Base-by-base conservation (phyloP, 30 jellyfish, hydroid and myxozoan species). In the Sanderia malayensis region DNA sequence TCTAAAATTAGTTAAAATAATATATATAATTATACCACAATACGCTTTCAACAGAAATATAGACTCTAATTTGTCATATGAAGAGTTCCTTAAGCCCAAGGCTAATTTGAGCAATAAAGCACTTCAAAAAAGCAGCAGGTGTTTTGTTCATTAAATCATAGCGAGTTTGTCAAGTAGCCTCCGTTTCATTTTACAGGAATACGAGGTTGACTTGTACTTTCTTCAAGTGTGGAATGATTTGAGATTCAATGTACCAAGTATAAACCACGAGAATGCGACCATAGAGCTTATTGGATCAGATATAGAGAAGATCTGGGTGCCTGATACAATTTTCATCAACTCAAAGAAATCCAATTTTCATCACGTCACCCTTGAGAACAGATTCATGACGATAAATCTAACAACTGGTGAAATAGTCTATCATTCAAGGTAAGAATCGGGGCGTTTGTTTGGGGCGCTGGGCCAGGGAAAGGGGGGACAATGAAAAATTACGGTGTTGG, bases 161-260 rank as follows among this genome's bases (percentile, higher is more conserved):
- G n/a, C n/a, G n/a, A n/a, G n/a, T n/a, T n/a, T n/a, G n/a, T n/a
- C n/a, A n/a, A n/a, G n/a, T n/a, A 37, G 52, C 13, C 13, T 37
- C 52, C 10, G 1, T 66, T 20, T 32, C 44, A 11, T 41, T 32
- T 44, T 45, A 1, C 70, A 93, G 99, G 96, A 93, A 65, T 93
- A 71, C 67, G 84, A 69, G 18, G 88, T 86, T 64, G 99, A 93
- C 44, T 46, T 93, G 52, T 93, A 93, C 75, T 93, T 93, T 44
- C 95, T 96, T n/a, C 99, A 93, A 82, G 57, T 85, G 11, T 93
- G 99, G 99, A 27, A 57, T 4, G 99, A 93, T 32, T 79, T 74
- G 1, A 66, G 99, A 61, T 85, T 93, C 74, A 72, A 63, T 41
- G 76, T 53, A 2, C 74, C 85, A 24, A 79, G 81, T 4, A 72